These are phyloP conservation scores for Drosophila paulistorum DNA, from an alignment of 1,140 invertebrate genomes.

Conservation along the genomic window DNA sequence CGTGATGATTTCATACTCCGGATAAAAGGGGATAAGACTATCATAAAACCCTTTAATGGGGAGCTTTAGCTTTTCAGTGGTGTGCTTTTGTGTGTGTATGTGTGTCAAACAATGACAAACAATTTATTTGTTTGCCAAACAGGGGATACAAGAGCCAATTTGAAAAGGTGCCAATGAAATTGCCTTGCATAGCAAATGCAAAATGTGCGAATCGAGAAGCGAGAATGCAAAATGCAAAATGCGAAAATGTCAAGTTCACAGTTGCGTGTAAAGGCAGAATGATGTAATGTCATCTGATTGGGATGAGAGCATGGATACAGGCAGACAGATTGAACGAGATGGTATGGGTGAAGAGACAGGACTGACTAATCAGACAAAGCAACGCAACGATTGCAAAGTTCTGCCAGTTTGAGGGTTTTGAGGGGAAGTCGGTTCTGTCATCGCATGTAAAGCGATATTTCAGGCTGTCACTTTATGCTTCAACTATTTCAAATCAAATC, in stretches of 20 bases:
- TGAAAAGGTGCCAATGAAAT: slow-evolving; percentile 30
- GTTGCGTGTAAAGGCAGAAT: slow-evolving; percentile 49
- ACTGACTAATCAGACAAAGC: slow-evolving; percentile 67
- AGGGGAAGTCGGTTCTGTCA: slow-evolving; percentile 19
- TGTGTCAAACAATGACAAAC: slow-evolving; percentile 29
- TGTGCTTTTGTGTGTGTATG: neutral
- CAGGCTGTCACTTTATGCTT: slow-evolving; percentile 77
- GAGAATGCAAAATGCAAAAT: slow-evolving; percentile 28
- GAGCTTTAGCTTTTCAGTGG: neutral
- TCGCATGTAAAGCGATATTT: slow-evolving; percentile 77
- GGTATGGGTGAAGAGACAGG: neutral
- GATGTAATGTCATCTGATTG: slow-evolving; percentile 41
- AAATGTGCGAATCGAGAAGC: slow-evolving; percentile 33
- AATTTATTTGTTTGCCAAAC: slow-evolving; percentile 4
- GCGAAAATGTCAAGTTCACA: slow-evolving; percentile 72
- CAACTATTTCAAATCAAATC: slow-evolving; percentile 79
- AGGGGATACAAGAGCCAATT: slow-evolving; percentile 11
- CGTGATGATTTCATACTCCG: slow-evolving; percentile 42
- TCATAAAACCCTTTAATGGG: slow-evolving; percentile 5
- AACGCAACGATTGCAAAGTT: slow-evolving; percentile 53
- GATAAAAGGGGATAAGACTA: slow-evolving; percentile 37
- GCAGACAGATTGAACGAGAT: neutral
- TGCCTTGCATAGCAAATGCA: slow-evolving; percentile 48
- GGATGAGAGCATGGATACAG: neutral
- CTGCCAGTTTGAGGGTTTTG: slow-evolving; percentile 38